Conservation (phyloP, 2,888 invertebrate species). For the Agrochola lychnidis region DNA sequence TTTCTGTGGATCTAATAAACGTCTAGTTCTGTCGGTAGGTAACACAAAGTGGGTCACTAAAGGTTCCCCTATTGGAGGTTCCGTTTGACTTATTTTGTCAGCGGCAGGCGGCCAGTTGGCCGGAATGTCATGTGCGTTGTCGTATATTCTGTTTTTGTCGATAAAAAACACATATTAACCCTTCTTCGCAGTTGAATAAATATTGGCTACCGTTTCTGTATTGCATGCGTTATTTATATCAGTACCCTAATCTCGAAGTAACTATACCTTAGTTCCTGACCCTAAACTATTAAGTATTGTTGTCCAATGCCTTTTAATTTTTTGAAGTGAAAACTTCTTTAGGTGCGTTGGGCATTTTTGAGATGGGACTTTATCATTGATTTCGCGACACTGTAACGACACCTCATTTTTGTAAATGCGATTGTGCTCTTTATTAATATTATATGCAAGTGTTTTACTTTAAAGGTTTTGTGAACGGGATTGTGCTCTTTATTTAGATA, state of each 20-base stretch:
- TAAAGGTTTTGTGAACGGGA: too few species aligned
- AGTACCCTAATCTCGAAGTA: not conserved
- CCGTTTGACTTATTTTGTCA: slow-evolving; percentile 55
- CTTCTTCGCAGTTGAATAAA: slow-evolving; percentile 35
- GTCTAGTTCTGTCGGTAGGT: not conserved
- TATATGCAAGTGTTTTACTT: too few species aligned
- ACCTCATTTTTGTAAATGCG: too few species aligned
- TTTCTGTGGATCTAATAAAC: slow-evolving; percentile 7
- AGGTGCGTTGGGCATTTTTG: too few species aligned
- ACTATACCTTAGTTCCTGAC: not conserved
- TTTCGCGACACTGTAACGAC: too few species aligned
- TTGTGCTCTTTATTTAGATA: too few species aligned
- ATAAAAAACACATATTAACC: slow-evolving; percentile 28
- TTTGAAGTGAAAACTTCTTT: too few species aligned
- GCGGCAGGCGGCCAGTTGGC: slow-evolving; percentile 45
- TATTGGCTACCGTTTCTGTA: not conserved
- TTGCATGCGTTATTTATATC: not conserved
- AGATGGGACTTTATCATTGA: too few species aligned
- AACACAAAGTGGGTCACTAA: slow-evolving; percentile 45
- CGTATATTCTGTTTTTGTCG: slow-evolving; percentile 20
- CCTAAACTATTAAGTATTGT: not conserved
- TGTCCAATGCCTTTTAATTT: too few species aligned
- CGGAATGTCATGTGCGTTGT: slow-evolving; percentile 44
- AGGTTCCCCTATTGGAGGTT: slow-evolving; percentile 36
- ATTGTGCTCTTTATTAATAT: too few species aligned